Base-by-base conservation (phyloP, 2,113 vertebrate genomes). In the Mus musculus region DNA sequence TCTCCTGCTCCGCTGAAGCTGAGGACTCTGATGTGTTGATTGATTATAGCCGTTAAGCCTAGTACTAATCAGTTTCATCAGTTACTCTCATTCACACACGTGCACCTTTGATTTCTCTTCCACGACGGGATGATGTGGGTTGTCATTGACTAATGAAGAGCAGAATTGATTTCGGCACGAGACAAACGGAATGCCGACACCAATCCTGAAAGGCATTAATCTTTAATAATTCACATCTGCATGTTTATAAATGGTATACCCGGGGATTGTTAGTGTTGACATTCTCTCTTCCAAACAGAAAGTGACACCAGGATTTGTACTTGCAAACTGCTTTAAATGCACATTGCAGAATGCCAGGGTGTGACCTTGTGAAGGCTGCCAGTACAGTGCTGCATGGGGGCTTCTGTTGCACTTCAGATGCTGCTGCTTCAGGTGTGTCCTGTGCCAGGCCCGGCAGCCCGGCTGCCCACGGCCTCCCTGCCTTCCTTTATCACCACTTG, bases 91-190 rank as follows among this genome's bases (percentile, higher is more conserved):
- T 97, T 97, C 98, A 96, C 49, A 97, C 30, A 28, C 97, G 98
- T 96, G 98, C 98, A 98, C 98, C 98, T 99, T 98, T 98, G 98
- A 98, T 98, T 98, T 98, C 97, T 98, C 94, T 98, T 97, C 98
- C 97, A 93, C 97, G 98, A 96, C 97, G 97, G 97, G 96, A 98
- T 98, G 98, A 99, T 98, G 90, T 82, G 97, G 97, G 96, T 98
- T 99, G 99, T 98, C 98, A 93, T 97, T 98, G 98, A 99, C 98
- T 99, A 99, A 99, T 99, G 98, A 98, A 98, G 98, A 98, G 96
- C 98, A 98, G 98, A 98, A 99, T 99, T 98, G 98, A 98, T 98
- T 98, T 98, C 91, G 97, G 98, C 98, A 52, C 97, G 97, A 99
- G 98, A 99, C 98, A 98, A 99, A 98, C 98, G 97, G 98, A 98